Evolutionary conservation across 2,888 invertebrate species (phyloP).

Genomic region (Allacma fusca): DNA sequence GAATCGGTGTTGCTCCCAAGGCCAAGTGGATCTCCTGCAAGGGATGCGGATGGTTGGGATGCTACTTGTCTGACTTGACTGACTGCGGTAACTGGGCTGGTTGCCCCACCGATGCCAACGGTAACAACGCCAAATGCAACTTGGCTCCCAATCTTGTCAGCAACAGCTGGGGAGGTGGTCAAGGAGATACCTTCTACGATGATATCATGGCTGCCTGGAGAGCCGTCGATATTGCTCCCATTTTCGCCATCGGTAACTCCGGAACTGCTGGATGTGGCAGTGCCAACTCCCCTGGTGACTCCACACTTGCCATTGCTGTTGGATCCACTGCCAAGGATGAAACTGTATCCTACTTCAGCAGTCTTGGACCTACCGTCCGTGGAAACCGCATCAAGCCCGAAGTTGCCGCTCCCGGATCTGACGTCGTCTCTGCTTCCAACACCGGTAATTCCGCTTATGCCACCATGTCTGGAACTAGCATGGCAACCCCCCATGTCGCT

Average conservation of each 20-base stretch:
- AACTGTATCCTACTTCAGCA: conserved; percentile 28
- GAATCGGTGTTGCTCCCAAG: conserved; percentile 43
- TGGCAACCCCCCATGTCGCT: conserved; percentile 33
- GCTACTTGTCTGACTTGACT: conserved; percentile 23
- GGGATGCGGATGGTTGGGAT: conserved; percentile 26
- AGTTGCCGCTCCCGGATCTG: conserved; percentile 40
- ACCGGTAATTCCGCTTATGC: conserved; percentile 38
- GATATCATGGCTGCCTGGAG: conserved; percentile 35
- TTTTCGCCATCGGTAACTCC: conserved; percentile 44
- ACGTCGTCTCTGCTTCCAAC: conserved; percentile 35
- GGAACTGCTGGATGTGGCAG: conserved; percentile 32
- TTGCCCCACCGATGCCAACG: conserved; percentile 40
- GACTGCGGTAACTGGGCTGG: conserved; percentile 34
- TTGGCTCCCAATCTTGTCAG: conserved; percentile 42
- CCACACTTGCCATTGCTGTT: conserved; percentile 28
- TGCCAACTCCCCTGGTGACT: conserved; percentile 40
- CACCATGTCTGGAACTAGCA: conserved; percentile 40
- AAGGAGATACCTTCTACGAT: conserved; percentile 32
- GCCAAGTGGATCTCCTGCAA: conserved; percentile 39
- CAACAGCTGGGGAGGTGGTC: conserved; percentile 46
- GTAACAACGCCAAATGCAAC: conserved; percentile 24
- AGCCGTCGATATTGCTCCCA: conserved; percentile 20
- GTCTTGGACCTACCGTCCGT: conserved; percentile 31
- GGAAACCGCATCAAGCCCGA: conserved; percentile 39
- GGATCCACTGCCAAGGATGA: conserved; percentile 30